Base-by-base conservation (phyloP, 1,140 invertebrate species). In the Cydia fagiglandana region DNA sequence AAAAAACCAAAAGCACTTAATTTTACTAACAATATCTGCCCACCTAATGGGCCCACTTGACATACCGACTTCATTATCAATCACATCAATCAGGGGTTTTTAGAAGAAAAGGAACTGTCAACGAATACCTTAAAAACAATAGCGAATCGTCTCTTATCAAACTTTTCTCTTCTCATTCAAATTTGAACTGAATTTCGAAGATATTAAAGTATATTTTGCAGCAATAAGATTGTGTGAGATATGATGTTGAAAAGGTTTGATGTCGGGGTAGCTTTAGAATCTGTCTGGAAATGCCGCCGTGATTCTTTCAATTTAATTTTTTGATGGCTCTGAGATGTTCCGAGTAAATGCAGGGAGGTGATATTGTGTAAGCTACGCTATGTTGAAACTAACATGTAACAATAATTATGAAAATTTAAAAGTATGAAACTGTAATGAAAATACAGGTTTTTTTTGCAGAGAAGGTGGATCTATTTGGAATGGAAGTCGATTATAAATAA, bases 291-390 rank as follows among this genome's bases (percentile, higher is more conserved):
- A 61, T 61, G 56, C 56, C 56, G 56, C 56, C 6, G 9, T 61
- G 56, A 61, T 61, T 61, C 56, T 24, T 61, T 61, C 24, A 61
- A 61, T 61, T 61, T 61, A 61, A 24, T 12, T 56, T 61, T 61
- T 61, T 61, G 17, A 61, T 61, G 56, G 9, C 10, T 53, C n/a
- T 61, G 20, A 61, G 1, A 24, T 61, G 5, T 56, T 56, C 7
- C 9, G n/a, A 24, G 20, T 9, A 61, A n/a, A 61, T 12, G 17
- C 2, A 61, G 10, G 20, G 17, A 20, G 5, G 53, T 10, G 17
- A n/a, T 10, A n/a, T 73, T 77, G 38, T 73, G 15, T 30, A 68
- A 79, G 76, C 64, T 79, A 81, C 10, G 68, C 73, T 76, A 68
- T 28, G 53, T 64, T 74, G 38, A 78, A 17, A 53, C 5, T 30